Evolutionary conservation across 2,888 invertebrate genomes (phyloP).

Genomic region (Philopedon plagiatum): DNA sequence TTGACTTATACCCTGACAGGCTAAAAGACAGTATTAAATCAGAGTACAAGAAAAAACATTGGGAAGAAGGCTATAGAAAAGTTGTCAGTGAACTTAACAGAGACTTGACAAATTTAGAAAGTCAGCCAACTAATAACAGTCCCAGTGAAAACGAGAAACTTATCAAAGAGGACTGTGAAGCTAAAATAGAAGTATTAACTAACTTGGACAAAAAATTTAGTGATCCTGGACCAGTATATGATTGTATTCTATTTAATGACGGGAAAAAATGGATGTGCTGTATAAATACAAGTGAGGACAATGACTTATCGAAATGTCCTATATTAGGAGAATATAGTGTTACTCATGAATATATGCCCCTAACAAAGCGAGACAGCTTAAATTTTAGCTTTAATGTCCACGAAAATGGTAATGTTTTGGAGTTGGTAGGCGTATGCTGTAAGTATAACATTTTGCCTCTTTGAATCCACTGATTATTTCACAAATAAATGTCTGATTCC

Average conservation of each 20-base stretch:
- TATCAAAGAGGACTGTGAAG: constrained; percentile 90
- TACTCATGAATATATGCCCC: constrained; percentile 82
- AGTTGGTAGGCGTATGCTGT: constrained; percentile 96
- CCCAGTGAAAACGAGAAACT: constrained; percentile 79
- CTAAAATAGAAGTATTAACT: constrained; percentile 86
- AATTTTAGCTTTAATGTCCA: constrained; percentile 94
- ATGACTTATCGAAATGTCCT: constrained; percentile 84
- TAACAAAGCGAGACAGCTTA: constrained; percentile 85
- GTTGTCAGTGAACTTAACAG: constrained; percentile 84
- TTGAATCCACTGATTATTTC: background rate
- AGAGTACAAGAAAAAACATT: constrained; percentile 81
- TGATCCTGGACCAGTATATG: constrained; percentile 91
- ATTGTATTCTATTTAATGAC: constrained; percentile 94
- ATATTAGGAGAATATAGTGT: constrained; percentile 86
- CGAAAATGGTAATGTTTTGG: constrained; percentile 89
- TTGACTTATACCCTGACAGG: constrained; percentile 88
- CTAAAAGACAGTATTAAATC: constrained; percentile 85
- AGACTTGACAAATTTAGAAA: constrained; percentile 83
- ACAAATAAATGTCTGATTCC: too few species aligned
- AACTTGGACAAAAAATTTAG: constrained; percentile 88
- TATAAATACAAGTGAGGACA: constrained; percentile 86
- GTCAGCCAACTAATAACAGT: constrained; percentile 52
- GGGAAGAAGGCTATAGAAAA: constrained; percentile 88
- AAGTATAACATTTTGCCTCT: constrained; percentile 68
- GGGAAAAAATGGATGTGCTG: constrained; percentile 92